Evolutionary conservation across 2,888 invertebrate species (phyloP).

Genomic region (Dinocampus coccinellae): DNA sequence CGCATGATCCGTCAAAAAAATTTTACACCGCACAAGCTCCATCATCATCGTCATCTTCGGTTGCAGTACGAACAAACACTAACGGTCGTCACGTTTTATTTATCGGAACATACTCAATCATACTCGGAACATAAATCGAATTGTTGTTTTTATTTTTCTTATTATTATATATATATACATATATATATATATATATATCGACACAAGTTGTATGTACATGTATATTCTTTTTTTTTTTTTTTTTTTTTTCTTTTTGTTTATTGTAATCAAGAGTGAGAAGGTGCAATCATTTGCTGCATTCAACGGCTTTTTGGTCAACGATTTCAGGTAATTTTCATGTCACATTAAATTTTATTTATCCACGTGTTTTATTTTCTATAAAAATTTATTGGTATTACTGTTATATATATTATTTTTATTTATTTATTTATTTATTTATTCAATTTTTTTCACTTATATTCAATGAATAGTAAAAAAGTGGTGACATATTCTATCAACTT

Average conservation of each 20-base stretch:
- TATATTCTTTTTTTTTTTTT: no score
- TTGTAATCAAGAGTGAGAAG: neutral
- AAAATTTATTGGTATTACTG: neutral
- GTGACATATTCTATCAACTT: no score
- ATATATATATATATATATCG: neutral
- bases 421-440: no score
- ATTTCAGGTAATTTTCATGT: neutral
- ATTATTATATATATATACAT: neutral
- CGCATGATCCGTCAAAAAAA: slow-evolving; percentile 33
- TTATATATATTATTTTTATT: no score
- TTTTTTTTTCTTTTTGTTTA: neutral
- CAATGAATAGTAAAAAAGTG: no score
- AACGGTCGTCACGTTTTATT: slow-evolving; percentile 7
- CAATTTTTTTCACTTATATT: no score
- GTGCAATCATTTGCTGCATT: neutral
- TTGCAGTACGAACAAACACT: slow-evolving; percentile 11
- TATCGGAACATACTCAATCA: neutral
- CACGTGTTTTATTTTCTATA: no score
- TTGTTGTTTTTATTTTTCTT: neutral
- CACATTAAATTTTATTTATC: neutral
- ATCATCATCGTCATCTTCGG: slow-evolving; percentile 6
- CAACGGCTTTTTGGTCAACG: neutral
- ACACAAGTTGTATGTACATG: no score
- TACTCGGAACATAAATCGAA: neutral
- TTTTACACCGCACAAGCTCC: slow-evolving; percentile 6